A percentile compares a stretch with the other conserved stretches of the same genome.
Conservation (phyloP, 2,113 vertebrate genomes). For the Lophochroa leadbeateri region DNA sequence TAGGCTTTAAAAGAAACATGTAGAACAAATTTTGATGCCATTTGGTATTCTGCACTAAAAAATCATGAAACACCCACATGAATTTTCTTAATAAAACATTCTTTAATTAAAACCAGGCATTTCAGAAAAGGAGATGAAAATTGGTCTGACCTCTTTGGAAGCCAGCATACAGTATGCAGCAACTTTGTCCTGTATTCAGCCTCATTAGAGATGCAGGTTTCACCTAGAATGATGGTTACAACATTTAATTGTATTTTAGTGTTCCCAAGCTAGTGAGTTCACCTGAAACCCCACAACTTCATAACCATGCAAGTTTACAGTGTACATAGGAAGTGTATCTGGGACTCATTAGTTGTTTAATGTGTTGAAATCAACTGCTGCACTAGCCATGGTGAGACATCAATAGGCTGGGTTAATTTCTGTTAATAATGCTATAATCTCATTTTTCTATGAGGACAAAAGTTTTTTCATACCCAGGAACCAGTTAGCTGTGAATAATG, state of each 20-base stretch:
- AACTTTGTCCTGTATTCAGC: not conserved
- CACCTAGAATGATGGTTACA: not conserved
- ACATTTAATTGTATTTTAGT: not conserved
- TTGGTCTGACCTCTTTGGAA: not conserved
- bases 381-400: not conserved
- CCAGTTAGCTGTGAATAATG: not conserved
- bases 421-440: not conserved
- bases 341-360: not conserved
- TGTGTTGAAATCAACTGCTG: not conserved
- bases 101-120: not conserved
- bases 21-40: not conserved
- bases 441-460: not conserved
- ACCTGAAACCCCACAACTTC: not conserved
- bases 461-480: not conserved
- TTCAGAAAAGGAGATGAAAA: not conserved
- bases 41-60: constrained; percentile 38
- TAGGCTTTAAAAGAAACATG: constrained; percentile 2
- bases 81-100: not conserved
- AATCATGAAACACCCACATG: not conserved
- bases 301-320: not conserved
- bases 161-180: not conserved
- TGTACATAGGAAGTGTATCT: rapidly evolving
- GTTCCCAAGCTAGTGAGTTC: not conserved
- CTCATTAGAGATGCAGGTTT: not conserved
- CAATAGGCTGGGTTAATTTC: not conserved